phyloP scores from a whole-genome alignment of 2,888 invertebrate genomes.

The Leptinotarsa tumamoca region DNA sequence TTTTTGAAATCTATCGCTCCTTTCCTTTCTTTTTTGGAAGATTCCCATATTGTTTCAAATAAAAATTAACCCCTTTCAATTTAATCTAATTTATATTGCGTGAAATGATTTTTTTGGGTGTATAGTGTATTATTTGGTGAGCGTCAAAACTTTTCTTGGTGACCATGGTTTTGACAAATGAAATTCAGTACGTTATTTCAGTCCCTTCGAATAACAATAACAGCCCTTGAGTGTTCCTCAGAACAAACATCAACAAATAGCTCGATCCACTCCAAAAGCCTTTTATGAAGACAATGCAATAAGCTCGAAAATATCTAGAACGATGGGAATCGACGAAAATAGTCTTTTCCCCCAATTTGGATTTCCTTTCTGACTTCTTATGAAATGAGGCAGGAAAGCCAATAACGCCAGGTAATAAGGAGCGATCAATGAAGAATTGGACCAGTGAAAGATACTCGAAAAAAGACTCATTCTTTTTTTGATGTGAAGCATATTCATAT shows the following conservation, averaged over 20 bases:
- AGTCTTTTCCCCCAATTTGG: background rate
- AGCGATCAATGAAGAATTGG: background rate
- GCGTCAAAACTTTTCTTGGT: no score
- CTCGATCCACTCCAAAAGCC: background rate
- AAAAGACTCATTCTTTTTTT: background rate
- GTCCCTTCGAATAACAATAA: background rate
- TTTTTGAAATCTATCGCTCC: no score
- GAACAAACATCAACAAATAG: background rate
- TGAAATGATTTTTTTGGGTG: no score
- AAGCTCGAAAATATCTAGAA: slow-evolving; percentile 1
- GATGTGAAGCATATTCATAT: background rate
- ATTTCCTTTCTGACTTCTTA: background rate
- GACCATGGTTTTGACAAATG: background rate
- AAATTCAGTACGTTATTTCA: background rate
- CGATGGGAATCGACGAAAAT: background rate
- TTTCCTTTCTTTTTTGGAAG: no score
- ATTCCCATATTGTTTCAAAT: no score
- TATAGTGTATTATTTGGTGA: no score
- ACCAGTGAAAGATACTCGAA: background rate
- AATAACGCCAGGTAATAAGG: slow-evolving; percentile 4
- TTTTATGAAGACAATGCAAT: slow-evolving; percentile 11
- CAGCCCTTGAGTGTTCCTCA: background rate
- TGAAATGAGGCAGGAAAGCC: slow-evolving; percentile 8
- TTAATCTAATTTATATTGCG: no score
- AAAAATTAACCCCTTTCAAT: no score